phyloP scores from a whole-genome alignment of 2,797 vertebrate genomes.

The Otus scops region DNA sequence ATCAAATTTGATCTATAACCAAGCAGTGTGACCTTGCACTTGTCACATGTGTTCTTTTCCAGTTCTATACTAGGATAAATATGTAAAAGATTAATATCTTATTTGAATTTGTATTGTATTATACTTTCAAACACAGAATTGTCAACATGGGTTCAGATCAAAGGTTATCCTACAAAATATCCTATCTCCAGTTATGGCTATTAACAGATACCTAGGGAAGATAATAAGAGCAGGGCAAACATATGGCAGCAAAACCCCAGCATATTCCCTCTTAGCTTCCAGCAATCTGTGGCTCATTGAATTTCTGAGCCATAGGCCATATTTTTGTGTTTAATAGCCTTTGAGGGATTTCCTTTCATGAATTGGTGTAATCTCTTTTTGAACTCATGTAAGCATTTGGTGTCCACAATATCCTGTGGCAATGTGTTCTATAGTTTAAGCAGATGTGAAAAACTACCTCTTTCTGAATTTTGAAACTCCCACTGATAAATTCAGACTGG shows the following conservation, averaged over 20 bases:
- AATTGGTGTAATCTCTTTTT: slow-evolving; percentile 33
- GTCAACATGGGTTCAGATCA: not conserved
- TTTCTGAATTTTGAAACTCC: not conserved
- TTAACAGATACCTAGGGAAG: not conserved
- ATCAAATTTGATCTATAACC: not conserved
- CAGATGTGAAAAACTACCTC: not conserved
- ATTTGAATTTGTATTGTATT: not conserved
- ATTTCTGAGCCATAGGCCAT: slow-evolving; percentile 20
- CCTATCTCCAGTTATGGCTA: not conserved
- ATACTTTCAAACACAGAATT: not conserved
- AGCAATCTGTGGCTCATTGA: slow-evolving; percentile 40
- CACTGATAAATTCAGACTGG: not conserved
- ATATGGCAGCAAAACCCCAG: slow-evolving; percentile 22
- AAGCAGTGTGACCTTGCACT: not conserved
- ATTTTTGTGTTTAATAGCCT: slow-evolving; percentile 45
- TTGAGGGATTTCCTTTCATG: slow-evolving; percentile 44
- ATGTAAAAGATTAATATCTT: not conserved
- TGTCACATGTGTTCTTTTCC: not conserved
- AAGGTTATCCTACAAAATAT: not conserved
- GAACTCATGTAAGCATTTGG: slow-evolving; percentile 5
- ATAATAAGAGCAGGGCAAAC: not conserved
- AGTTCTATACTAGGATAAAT: not conserved
- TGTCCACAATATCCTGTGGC: not conserved
- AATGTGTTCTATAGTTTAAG: not conserved
- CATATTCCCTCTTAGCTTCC: not conserved